Conservation (phyloP, 2,797 vertebrate species). For the Intellagama lesueurii region DNA sequence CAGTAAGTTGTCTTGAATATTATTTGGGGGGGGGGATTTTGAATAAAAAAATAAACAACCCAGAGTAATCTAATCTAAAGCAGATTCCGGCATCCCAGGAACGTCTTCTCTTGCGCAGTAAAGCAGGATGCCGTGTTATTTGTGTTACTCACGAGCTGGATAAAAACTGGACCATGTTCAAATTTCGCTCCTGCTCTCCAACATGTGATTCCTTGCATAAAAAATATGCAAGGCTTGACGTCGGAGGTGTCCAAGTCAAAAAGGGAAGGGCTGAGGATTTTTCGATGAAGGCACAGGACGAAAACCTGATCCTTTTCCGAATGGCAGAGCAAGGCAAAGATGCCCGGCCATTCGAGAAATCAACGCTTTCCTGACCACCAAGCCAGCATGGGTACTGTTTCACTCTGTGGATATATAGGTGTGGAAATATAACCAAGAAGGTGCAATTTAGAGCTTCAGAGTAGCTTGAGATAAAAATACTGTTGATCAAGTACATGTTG, state of each 20-base stretch:
- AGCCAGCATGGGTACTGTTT: too few species aligned
- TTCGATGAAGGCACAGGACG: background rate
- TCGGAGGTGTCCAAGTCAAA: background rate
- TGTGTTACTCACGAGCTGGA: background rate
- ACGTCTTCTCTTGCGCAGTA: background rate
- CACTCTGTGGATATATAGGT: too few species aligned
- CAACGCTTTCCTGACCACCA: background rate
- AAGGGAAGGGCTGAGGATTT: background rate
- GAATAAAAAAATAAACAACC: background rate
- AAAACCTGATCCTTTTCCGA: background rate
- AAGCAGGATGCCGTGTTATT: background rate
- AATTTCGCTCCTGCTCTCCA: background rate
- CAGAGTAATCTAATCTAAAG: background rate
- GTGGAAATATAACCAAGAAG: too few species aligned
- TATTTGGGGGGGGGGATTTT: background rate
- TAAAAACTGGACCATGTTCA: background rate
- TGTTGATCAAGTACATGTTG: too few species aligned
- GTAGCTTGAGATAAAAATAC: too few species aligned
- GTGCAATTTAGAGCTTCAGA: too few species aligned
- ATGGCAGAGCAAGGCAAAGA: background rate
- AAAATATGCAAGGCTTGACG: constrained; percentile 6
- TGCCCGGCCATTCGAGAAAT: background rate
- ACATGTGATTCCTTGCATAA: background rate
- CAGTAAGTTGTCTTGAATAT: background rate
- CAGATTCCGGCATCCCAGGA: background rate